A percentile compares a stretch with the other conserved stretches of the same genome.
Conservation (phyloP, 1,140 invertebrate species). For the Campoletis sonorensis region DNA sequence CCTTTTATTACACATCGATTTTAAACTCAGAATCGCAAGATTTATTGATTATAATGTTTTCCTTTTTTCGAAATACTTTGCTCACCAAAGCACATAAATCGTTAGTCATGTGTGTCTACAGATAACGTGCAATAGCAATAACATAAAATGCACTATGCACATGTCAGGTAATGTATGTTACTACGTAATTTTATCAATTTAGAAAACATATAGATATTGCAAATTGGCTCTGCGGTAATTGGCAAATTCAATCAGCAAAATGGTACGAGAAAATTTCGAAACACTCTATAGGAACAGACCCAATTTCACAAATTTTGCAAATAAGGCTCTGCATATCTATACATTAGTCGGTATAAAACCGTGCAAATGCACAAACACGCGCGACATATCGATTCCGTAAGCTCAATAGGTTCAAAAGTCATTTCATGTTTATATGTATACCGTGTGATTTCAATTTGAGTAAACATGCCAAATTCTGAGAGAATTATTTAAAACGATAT, state of each 20-base stretch:
- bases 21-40: too few relatives aligned
- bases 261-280: slow-evolving; percentile 15
- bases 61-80: too few relatives aligned
- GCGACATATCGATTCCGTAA: slow-evolving; percentile 18
- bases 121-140: too few relatives aligned
- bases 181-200: not conserved
- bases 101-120: too few relatives aligned
- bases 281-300: slow-evolving; percentile 5
- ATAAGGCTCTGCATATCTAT: not conserved
- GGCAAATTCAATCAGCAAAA: slow-evolving; percentile 28
- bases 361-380: slow-evolving; percentile 26
- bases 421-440: not conserved
- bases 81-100: too few relatives aligned
- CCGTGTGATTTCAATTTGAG: slow-evolving; percentile 16
- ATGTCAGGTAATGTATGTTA: too few relatives aligned
- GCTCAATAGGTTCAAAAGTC: slow-evolving; percentile 8
- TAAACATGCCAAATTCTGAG: not conserved
- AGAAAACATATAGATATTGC: not conserved
- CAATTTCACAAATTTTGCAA: not conserved
- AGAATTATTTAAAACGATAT: slow-evolving; percentile 26
- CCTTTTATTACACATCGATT: too few relatives aligned
- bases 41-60: too few relatives aligned
- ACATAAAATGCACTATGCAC: too few relatives aligned
- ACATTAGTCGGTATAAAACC: not conserved
- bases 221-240: slow-evolving; percentile 6